Base-by-base conservation (phyloP, 2,797 vertebrate genomes). In the Morelia viridis region DNA sequence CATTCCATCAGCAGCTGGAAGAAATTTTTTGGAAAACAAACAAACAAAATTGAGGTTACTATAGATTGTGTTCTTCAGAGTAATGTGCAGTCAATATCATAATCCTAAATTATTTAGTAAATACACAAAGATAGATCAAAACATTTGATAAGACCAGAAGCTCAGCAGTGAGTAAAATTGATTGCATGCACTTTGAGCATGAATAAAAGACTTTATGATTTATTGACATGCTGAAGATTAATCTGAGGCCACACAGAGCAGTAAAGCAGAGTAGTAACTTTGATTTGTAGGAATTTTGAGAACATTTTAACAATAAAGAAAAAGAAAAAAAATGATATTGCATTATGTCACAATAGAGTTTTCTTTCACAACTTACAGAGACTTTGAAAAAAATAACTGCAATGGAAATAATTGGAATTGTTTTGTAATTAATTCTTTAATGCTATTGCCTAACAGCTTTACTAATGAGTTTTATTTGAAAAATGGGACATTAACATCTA, bases 201-300 rank as follows among this genome's bases (percentile, higher is more conserved):
- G 94, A 96, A 95, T 96, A 96, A 96, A 96, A 94, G 86, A 94
- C 89, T 94, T 97, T 95, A 95, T 97, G 95, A 96, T 96, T 97
- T 97, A 96, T 95, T 95, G 94, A 96, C 94, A 94, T 65, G 91
- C 93, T 91, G 87, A 86, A 95, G 92, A 97, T 97, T 96, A 96
- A 96, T 96, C 92, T 93, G 85, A 96, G 64, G 93, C 87, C 90
- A 95, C 93, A 94, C 4, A 90, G 80, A 96, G 19, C 88, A 95
- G 17, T 53, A 90, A 96, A 95, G 86, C 76, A 95, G 60, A 96
- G 91, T 94, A 93, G 57, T 61, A 94, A 95, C 64, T 15, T 62
- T 92, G 87, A 95, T 95, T 93, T 95, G 57, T 89, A 90, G 61
- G 62, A 95, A 95, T 94, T 92, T 94, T 94, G 95, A 94, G 61